Evolutionary conservation across 1,140 invertebrate genomes (phyloP), one percentile per base, ranked within the genome.

Genomic region (Neuroterus valhalla): DNA sequence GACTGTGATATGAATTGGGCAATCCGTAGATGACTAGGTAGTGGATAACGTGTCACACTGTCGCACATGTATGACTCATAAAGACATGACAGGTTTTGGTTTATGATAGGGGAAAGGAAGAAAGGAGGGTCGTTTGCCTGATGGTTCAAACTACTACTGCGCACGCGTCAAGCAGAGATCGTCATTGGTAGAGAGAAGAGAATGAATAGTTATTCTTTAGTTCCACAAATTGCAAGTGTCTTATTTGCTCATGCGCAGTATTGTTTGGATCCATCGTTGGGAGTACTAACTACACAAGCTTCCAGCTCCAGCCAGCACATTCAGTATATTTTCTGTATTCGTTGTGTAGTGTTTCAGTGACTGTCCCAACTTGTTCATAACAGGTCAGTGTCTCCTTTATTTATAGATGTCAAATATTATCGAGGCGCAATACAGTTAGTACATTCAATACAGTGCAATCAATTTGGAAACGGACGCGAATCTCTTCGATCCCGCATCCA

Each of bases 291-390:
- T 26, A 14, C 55, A 14, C 14, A 15, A 15, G 3, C 55, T 55
- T 19, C 19, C 23, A 23, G 21, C n/a, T n/a, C 52, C 11, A 23
- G 3, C 52, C 23, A 12, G 14, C 21, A 26, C 2, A 31, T 62
- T 82, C 82, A 81, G 82, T 82, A 45, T 79, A 74, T 70, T 72
- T 74, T 77, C 73, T 78, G 77, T n/a, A n/a, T 81, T 76, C 79
- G 50, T 26, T 75, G 55, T 68, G 66, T 50, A 23, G 81, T 82
- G 74, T 74, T 42, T 73, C 67, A 70, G 75, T 67, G 70, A 67
- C 66, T 48, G 52, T 79, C 15, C 68, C 72, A 68, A 66, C 45
- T 43, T 68, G 45, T 38, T 26, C 75, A 70, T 82, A 66, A 81
- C 78, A 84, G 82, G 82, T 83, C 78, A 83, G 82, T 83, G 82